Percentiles rank a stretch among this genome's conserved stretches.
These are phyloP conservation scores for Antheraea assamensis DNA, from an alignment of 2,888 invertebrate species.

Conservation along the genomic window DNA sequence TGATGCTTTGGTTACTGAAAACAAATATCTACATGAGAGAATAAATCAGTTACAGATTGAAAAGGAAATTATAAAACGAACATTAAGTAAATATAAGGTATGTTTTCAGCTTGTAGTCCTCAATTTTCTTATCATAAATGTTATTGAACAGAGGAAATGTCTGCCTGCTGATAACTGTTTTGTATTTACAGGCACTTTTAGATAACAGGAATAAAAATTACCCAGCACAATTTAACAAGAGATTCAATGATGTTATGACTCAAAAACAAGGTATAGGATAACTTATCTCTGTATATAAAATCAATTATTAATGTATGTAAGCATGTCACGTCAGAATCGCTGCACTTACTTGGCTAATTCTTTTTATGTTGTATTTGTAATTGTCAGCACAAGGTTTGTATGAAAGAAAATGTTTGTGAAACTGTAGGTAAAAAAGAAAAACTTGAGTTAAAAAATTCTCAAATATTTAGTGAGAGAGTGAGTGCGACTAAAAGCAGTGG, in stretches of 20 bases:
- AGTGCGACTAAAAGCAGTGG: too few relatives aligned
- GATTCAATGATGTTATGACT: constrained; percentile 87
- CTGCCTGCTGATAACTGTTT: constrained; percentile 7
- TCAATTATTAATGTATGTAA: too few relatives aligned
- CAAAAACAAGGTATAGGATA: constrained; percentile 88
- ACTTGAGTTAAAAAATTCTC: too few relatives aligned
- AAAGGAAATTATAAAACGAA: constrained; percentile 87
- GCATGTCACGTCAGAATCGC: too few relatives aligned
- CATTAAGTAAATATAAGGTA: constrained; percentile 89
- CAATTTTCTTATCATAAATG: constrained; percentile 20
- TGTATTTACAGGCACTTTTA: constrained; percentile 83
- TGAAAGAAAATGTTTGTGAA: too few relatives aligned
- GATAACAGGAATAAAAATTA: constrained; percentile 89
- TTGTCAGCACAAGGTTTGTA: too few relatives aligned
- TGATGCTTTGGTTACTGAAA: constrained; percentile 90
- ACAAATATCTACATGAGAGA: constrained; percentile 91
- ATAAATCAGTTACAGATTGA: constrained; percentile 90
- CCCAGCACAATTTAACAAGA: constrained; percentile 85
- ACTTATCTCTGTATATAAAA: neutral
- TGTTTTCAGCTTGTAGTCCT: neutral
- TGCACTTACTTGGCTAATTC: too few relatives aligned
- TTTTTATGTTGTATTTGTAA: too few relatives aligned
- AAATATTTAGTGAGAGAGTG: too few relatives aligned
- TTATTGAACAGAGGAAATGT: constrained; percentile 12
- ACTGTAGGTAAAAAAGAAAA: too few relatives aligned